A percentile compares a stretch with the other conserved stretches of the same genome.
These are phyloP conservation scores for Pipistrellus pygmaeus DNA, from an alignment of 2,797 vertebrate genomes.

Conservation along the genomic window DNA sequence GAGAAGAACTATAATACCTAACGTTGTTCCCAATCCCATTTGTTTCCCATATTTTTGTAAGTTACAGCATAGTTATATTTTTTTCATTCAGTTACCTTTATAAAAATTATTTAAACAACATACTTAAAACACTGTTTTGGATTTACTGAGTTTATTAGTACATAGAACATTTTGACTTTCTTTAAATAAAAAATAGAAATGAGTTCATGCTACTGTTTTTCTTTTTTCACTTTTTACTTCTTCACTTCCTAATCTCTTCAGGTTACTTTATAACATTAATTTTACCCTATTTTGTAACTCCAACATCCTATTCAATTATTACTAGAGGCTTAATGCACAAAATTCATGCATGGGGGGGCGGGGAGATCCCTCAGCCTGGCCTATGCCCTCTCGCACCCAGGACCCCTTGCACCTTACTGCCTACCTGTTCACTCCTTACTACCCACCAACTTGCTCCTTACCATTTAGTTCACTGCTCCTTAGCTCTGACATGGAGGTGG, in stretches of 20 bases:
- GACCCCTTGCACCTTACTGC: no score
- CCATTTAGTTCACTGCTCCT: no score
- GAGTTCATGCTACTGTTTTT: not conserved
- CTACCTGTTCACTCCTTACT: no score
- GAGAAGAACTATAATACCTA: not conserved
- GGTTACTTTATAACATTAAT: not conserved
- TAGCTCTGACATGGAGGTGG: accelerated
- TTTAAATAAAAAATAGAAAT: not conserved
- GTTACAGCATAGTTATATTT: not conserved
- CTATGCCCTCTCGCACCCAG: no score
- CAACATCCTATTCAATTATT: not conserved
- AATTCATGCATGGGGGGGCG: no score
- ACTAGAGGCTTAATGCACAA: no score
- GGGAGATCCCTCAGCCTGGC: no score
- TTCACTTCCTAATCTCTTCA: not conserved
- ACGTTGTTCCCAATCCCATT: not conserved
- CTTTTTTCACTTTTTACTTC: not conserved
- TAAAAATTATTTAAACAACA: not conserved
- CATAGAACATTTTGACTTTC: not conserved
- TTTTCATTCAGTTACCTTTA: constrained; percentile 27
- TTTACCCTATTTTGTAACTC: not conserved
- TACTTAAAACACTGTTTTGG: not conserved
- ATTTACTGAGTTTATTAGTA: not conserved
- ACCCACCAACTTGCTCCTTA: no score
- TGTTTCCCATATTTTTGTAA: not conserved